Conservation (phyloP, 2,797 vertebrate genomes). For the Hyperoplus lanceolatus region DNA sequence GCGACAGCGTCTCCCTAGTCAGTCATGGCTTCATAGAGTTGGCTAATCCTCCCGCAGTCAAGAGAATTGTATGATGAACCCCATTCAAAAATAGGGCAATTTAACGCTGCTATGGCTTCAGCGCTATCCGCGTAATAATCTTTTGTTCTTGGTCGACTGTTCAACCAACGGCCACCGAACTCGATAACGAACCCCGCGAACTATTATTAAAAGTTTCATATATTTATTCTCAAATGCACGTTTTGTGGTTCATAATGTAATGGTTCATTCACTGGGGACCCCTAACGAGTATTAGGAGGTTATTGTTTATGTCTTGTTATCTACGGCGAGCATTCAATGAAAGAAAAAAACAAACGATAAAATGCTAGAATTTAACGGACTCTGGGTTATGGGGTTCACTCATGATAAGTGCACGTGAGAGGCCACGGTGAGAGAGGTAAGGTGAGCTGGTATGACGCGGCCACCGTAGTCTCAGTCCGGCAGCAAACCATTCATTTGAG, state of each 20-base stretch:
- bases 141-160: not conserved
- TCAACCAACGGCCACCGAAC: not conserved
- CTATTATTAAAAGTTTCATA: not conserved
- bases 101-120: not conserved
- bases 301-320: not conserved
- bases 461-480: not conserved
- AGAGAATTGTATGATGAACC: not conserved
- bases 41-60: not conserved
- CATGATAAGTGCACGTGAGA: not conserved
- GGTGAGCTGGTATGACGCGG: no score
- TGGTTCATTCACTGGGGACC: not conserved
- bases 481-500: conserved; percentile 2
- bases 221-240: not conserved
- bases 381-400: not conserved
- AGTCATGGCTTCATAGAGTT: conserved; percentile 14
- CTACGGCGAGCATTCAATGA: no score
- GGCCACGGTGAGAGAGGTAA: no score
- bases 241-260: not conserved
- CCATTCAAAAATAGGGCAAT: not conserved
- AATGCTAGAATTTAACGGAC: not conserved
- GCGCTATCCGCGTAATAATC: not conserved
- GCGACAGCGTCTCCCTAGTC: conserved; percentile 12
- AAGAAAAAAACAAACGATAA: not conserved
- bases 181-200: not conserved
- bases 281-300: no score